Percentiles rank a stretch among this genome's conserved stretches.
phyloP scores from a whole-genome alignment of 2,113 vertebrate genomes.

The Nyctereutes procyonoides region DNA sequence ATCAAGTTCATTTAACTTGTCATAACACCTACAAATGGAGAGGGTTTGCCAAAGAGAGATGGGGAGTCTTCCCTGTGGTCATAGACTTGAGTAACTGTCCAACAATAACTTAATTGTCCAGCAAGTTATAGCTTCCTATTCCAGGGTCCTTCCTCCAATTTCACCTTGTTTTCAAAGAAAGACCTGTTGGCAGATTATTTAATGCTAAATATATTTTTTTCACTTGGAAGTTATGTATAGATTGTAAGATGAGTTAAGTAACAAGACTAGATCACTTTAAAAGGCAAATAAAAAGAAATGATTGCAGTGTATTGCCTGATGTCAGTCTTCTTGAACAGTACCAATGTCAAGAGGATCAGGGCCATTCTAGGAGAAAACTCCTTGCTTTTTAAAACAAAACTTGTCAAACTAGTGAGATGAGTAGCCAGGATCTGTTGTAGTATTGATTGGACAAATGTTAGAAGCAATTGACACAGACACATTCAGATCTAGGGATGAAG shows the following conservation, averaged over 20 bases:
- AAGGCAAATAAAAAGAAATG: slow-evolving; percentile 41
- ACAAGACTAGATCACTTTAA: not conserved
- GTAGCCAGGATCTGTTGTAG: not conserved
- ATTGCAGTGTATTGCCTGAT: not conserved
- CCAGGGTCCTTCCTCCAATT: not conserved
- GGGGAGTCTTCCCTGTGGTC: not conserved
- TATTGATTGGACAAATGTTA: not conserved
- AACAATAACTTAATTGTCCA: not conserved
- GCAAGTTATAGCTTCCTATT: not conserved
- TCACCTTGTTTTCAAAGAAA: slow-evolving; percentile 60
- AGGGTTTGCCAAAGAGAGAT: not conserved
- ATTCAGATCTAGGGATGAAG: not conserved
- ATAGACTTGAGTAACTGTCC: not conserved
- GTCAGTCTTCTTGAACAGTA: not conserved
- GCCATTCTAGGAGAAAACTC: slow-evolving; percentile 1
- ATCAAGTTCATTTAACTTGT: slow-evolving; percentile 15
- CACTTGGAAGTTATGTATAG: not conserved
- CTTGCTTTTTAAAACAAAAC: not conserved
- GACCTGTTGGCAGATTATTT: slow-evolving; percentile 28
- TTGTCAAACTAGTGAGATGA: not conserved
- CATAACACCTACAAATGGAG: not conserved
- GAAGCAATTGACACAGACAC: not conserved
- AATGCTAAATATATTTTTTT: not conserved
- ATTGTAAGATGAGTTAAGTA: not conserved
- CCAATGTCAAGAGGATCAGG: not conserved